Percentiles rank a stretch among this genome's conserved stretches.
Conservation (phyloP, 2,888 invertebrate genomes). For the Choreutis nemorana region DNA sequence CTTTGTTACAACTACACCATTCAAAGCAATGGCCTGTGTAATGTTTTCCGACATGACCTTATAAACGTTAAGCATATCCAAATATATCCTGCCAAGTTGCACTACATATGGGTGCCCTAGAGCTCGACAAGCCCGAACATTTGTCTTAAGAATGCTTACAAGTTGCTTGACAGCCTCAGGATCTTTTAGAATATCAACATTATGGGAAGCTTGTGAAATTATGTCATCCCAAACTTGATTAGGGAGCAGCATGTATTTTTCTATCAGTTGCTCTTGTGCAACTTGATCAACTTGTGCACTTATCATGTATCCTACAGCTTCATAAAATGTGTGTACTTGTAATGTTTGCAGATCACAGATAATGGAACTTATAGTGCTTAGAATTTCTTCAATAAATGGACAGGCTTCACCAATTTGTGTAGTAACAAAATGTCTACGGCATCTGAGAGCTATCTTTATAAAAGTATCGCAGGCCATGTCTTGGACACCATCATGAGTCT, state of each 20-base stretch:
- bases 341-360: conserved; percentile 99
- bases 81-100: conserved; percentile 94
- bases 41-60: conserved; percentile 98
- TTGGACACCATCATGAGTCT: conserved; percentile 99
- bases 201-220: conserved; percentile 95
- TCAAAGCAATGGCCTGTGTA: conserved; percentile 89
- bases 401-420: conserved; percentile 95
- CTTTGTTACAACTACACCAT: conserved; percentile 97
- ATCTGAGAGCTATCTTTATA: conserved; percentile 99
- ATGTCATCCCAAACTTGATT: conserved; percentile 99
- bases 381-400: conserved; percentile 99
- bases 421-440: conserved; percentile 96
- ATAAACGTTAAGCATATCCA: conserved; percentile 99
- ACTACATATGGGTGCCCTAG: conserved; percentile 95
- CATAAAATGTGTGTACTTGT: conserved; percentile 99
- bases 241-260: conserved; percentile 96
- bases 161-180: conserved; percentile 97
- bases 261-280: conserved; percentile 93
- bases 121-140: conserved; percentile 98
- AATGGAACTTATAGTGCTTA: conserved; percentile 94
- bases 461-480: conserved; percentile 99
- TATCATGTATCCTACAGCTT: conserved; percentile 99
- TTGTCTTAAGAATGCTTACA: conserved; percentile 97
- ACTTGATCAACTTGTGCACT: conserved; percentile 92
- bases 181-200: conserved; percentile 95